Conservation (phyloP, 2,888 invertebrate species). For the Prosapia bicincta region DNA sequence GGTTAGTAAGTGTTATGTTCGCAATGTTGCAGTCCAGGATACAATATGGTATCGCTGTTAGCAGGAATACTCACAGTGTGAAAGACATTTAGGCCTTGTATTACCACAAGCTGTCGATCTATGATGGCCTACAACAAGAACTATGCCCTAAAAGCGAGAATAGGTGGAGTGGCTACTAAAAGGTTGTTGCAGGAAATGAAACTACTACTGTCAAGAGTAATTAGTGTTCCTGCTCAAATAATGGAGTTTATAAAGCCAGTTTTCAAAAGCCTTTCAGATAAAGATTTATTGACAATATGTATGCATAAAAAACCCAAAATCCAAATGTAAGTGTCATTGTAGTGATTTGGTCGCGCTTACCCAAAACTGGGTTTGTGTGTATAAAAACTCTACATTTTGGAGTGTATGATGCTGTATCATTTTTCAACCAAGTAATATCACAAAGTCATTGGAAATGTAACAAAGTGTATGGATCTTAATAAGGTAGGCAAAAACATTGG, state of each 20-base stretch:
- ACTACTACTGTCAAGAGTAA: too few relatives aligned
- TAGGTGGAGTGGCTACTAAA: conserved; percentile 37
- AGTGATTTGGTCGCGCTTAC: conserved; percentile 8
- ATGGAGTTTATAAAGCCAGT: background rate
- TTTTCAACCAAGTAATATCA: too few relatives aligned
- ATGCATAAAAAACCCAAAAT: background rate
- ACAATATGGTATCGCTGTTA: too few relatives aligned
- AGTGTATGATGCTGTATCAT: conserved; percentile 8
- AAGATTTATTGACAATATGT: background rate
- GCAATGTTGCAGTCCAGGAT: too few relatives aligned
- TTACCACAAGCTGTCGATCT: conserved; percentile 36
- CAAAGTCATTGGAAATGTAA: conserved; percentile 5
- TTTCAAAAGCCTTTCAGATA: background rate
- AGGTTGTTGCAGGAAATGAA: too few relatives aligned
- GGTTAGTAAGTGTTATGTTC: too few relatives aligned
- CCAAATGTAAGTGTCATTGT: conserved; percentile 7
- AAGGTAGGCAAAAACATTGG: conserved; percentile 7
- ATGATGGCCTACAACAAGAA: conserved; percentile 36
- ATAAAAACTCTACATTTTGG: conserved; percentile 15
- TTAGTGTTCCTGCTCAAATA: background rate
- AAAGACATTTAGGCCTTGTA: conserved; percentile 33
- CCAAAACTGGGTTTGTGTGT: conserved; percentile 8
- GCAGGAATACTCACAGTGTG: too few relatives aligned
- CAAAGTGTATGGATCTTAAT: conserved; percentile 5
- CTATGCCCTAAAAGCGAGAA: conserved; percentile 31